These are phyloP conservation scores for Carcina quercana DNA, from an alignment of 2,888 invertebrate genomes.

Conservation along the genomic window DNA sequence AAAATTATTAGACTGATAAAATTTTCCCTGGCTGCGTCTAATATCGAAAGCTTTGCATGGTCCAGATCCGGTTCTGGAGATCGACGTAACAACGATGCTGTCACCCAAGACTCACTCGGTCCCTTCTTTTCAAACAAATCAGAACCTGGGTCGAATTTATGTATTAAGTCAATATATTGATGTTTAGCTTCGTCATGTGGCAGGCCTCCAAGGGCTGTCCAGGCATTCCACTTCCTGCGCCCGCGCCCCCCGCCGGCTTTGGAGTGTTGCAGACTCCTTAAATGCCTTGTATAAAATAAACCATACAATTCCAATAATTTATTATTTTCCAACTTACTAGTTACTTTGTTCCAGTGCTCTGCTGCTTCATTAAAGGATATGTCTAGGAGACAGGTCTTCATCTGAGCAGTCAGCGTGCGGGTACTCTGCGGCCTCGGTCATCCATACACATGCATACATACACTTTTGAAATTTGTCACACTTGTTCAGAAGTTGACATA, in stretches of 20 bases:
- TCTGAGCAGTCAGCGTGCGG: slow-evolving; percentile 71
- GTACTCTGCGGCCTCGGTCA: slow-evolving; percentile 74
- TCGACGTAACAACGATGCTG: slow-evolving; percentile 75
- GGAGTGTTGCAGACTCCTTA: slow-evolving; percentile 83
- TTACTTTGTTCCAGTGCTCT: slow-evolving; percentile 76
- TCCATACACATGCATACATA: too few species aligned
- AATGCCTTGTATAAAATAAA: slow-evolving; percentile 87
- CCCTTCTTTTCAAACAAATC: slow-evolving; percentile 27
- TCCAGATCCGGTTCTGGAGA: slow-evolving; percentile 49
- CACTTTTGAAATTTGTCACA: too few species aligned
- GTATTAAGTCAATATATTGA: slow-evolving; percentile 80
- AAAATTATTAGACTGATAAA: slow-evolving; percentile 73
- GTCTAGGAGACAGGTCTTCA: slow-evolving; percentile 69
- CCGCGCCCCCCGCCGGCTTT: slow-evolving; percentile 85
- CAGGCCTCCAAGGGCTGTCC: slow-evolving; percentile 85
- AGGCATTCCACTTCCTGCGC: slow-evolving; percentile 93
- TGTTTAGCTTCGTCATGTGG: slow-evolving; percentile 79
- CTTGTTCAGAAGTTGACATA: too few species aligned
- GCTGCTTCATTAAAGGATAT: slow-evolving; percentile 79
- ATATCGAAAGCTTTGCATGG: slow-evolving; percentile 39
- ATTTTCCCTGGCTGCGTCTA: slow-evolving; percentile 79
- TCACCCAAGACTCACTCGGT: slow-evolving; percentile 73
- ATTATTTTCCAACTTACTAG: slow-evolving; percentile 71
- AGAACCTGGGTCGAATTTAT: slow-evolving; percentile 76
- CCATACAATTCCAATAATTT: slow-evolving; percentile 84